Evolutionary conservation across 1,140 invertebrate species (phyloP).

Genomic region (Papilio polytes): DNA sequence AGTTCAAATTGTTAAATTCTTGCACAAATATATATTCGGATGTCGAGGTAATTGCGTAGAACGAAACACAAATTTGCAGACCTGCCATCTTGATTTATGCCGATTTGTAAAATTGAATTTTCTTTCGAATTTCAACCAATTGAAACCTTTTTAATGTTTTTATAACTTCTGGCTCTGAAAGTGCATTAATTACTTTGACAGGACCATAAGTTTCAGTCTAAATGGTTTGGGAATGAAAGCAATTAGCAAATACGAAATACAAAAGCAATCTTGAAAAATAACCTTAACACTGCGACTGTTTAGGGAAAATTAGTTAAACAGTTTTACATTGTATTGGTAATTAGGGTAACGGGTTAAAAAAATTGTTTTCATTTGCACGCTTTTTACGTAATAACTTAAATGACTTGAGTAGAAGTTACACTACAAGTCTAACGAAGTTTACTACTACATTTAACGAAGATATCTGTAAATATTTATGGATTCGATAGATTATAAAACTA

Average conservation of each 20-base stretch:
- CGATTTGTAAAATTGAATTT: neutral
- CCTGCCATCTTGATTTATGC: neutral
- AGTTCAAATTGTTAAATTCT: constrained; percentile 3
- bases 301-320: too few species aligned
- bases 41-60: constrained; percentile 1
- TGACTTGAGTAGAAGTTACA: neutral
- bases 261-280: too few species aligned
- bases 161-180: neutral
- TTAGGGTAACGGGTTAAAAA: too few species aligned
- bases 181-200: neutral
- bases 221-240: neutral
- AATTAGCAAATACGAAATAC: neutral
- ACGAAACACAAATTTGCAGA: constrained; percentile 16
- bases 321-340: too few species aligned
- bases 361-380: too few species aligned
- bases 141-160: neutral
- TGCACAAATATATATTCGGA: neutral
- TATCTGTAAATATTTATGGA: neutral
- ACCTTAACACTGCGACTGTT: too few species aligned
- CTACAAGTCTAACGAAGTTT: neutral
- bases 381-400: neutral
- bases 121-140: neutral
- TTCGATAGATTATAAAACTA: neutral
- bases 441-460: too few species aligned
- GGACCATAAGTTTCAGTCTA: neutral